Percentiles rank a stretch among this genome's conserved stretches.
Conservation (phyloP, 2,797 vertebrate species). For the Linurgus olivaceus region DNA sequence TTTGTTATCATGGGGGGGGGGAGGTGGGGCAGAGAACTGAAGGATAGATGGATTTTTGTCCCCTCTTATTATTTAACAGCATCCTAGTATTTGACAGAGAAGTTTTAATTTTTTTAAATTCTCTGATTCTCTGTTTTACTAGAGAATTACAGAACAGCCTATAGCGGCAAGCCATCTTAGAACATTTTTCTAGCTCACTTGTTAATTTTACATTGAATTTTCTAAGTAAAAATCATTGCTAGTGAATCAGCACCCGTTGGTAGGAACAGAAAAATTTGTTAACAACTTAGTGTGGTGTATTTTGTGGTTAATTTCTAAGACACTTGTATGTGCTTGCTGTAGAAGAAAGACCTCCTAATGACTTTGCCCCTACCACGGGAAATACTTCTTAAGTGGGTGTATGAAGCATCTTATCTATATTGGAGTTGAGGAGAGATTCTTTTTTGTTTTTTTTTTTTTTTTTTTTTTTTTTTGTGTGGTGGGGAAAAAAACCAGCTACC, state of each 20-base stretch:
- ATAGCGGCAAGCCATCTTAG: neutral
- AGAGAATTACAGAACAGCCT: neutral
- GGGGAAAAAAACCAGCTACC: fast-evolving
- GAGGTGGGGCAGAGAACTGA: neutral
- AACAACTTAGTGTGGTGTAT: neutral
- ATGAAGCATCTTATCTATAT: neutral
- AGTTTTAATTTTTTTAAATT: neutral
- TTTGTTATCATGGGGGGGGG: neutral
- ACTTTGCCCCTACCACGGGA: neutral
- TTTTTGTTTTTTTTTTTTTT: neutral
- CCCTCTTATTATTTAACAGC: neutral
- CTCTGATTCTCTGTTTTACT: neutral
- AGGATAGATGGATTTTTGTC: neutral
- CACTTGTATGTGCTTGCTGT: neutral
- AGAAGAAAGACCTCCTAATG: neutral
- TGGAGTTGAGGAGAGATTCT: neutral
- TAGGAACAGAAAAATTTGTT: neutral
- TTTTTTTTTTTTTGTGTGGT: neutral
- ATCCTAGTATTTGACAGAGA: neutral
- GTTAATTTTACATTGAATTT: neutral
- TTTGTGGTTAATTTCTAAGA: neutral
- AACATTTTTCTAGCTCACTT: neutral
- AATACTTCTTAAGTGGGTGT: neutral
- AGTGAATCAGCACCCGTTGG: neutral
- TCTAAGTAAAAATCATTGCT: neutral